Evolutionary conservation across 2,797 vertebrate genomes (phyloP), one percentile per base, ranked within the genome.

Genomic region (Cygnus olor): DNA sequence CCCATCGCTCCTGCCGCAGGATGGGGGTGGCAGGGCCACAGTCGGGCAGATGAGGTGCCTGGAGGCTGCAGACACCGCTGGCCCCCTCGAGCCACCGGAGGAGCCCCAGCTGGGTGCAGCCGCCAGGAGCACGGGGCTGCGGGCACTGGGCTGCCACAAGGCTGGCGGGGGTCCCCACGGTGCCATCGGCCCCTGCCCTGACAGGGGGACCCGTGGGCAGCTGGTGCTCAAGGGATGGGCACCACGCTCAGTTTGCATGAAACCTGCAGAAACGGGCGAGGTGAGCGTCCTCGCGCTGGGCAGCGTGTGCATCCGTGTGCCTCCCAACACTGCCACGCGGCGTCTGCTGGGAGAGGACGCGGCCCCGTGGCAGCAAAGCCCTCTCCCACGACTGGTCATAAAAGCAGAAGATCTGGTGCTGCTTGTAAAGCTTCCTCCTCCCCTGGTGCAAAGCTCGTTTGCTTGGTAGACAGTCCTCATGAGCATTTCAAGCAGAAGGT

Each of bases 201-300:
- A 9, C 14, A 10, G 51, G 51, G 51, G 51, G 27, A 28, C 5
- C 51, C 2, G 9, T 9, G 1, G 51, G 27, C 27, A 42, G 27
- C 12, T 24, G 9, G 11, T 14, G 8, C 27, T 14, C 28, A 3
- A 42, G 20, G 61, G 84, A 6, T 4, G 20, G 93, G 6, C 12
- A 42, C 53, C 5, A 0, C 18, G n/a, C 18, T 42, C 21, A 1
- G 0, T 5, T 14, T 16, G 51, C 53, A 24, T 17, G 2, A 16
- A 28, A 30, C 64, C 49, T 4, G 0, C 3, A 44, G 42, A 84
- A 80, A 15, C 4, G 5, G 49, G 60, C 4, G 21, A 8, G 30
- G 21, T 2, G 9, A 45, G 45, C 4, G 9, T 8, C 64, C 63
- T 8, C 3, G 36, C 77, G 4, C 0, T 1, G 45, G 65, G 12